Percentiles rank a stretch among this genome's conserved stretches.
phyloP scores from a whole-genome alignment of 92 coral and sea anemone species.

The Phenganax subtilis region DNA sequence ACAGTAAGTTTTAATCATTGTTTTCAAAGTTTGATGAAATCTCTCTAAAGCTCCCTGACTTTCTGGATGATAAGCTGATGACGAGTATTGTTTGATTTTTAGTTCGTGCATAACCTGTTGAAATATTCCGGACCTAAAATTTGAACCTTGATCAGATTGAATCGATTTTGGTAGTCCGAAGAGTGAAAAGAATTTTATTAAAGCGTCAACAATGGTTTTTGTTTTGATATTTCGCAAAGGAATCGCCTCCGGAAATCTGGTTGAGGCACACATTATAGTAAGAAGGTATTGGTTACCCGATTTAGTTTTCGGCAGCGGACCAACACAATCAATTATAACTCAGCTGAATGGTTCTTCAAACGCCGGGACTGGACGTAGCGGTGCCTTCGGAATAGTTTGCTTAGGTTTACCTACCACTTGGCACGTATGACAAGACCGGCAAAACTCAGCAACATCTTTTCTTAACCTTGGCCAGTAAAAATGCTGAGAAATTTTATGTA shows the following conservation, averaged over 20 bases:
- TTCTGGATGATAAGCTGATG: slow-evolving; percentile 57
- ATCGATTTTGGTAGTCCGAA: slow-evolving; percentile 55
- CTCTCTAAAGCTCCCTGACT: slow-evolving; percentile 53
- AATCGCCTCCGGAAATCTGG: slow-evolving; percentile 43
- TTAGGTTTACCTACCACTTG: slow-evolving; percentile 48
- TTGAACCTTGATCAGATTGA: slow-evolving; percentile 66
- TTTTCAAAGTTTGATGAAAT: slow-evolving; percentile 50
- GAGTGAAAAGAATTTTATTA: slow-evolving; percentile 52
- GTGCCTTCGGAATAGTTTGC: slow-evolving; percentile 53
- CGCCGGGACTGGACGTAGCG: slow-evolving; percentile 51
- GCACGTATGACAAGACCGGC: slow-evolving; percentile 49
- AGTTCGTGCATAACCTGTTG: slow-evolving; percentile 68
- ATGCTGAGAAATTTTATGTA: slow-evolving; percentile 40
- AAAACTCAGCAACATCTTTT: slow-evolving; percentile 48
- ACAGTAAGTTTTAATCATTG: slow-evolving; percentile 45
- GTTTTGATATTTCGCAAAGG: slow-evolving; percentile 55
- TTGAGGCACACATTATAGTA: slow-evolving; percentile 48
- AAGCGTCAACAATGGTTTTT: slow-evolving; percentile 49
- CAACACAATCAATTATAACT: slow-evolving; percentile 51
- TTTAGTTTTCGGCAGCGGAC: slow-evolving; percentile 53
- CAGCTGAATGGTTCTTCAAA: slow-evolving; percentile 53
- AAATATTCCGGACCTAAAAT: slow-evolving; percentile 58
- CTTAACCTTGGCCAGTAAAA: slow-evolving; percentile 54
- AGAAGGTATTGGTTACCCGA: slow-evolving; percentile 55
- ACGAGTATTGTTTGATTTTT: slow-evolving; percentile 41